Percentiles rank a stretch among this genome's conserved stretches.
Evolutionary conservation across 2,888 invertebrate genomes (phyloP).

Genomic region (Rotaria sp.): DNA sequence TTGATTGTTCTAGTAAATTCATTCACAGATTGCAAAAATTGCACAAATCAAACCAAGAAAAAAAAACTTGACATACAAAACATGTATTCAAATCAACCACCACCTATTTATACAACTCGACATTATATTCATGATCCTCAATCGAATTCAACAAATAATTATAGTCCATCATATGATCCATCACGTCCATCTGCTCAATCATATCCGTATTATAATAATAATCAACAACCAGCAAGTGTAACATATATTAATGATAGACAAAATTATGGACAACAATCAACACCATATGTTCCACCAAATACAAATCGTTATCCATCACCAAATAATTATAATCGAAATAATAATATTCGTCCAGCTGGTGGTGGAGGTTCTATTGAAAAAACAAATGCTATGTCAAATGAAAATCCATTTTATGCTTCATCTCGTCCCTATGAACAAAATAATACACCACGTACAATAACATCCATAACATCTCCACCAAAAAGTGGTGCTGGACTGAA

Average conservation of each 20-base stretch:
- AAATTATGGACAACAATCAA: background rate
- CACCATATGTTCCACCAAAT: background rate
- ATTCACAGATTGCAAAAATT: background rate
- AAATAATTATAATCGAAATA: background rate
- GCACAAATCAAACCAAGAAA: background rate
- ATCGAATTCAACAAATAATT: background rate
- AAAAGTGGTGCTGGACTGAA: background rate
- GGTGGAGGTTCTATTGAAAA: background rate
- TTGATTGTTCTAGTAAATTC: background rate
- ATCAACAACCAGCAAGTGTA: background rate
- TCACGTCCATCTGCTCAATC: background rate
- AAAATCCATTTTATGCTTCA: slow-evolving; percentile 18
- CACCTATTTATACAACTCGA: slow-evolving; percentile 22
- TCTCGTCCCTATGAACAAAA: background rate
- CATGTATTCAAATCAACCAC: background rate
- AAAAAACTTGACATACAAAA: background rate
- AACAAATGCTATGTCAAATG: background rate
- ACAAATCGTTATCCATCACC: background rate
- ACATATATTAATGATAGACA: background rate
- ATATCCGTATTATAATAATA: background rate
- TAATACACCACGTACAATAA: background rate
- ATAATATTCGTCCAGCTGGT: background rate
- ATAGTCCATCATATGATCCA: background rate
- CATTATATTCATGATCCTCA: slow-evolving; percentile 12
- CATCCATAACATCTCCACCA: background rate